A percentile compares a stretch with the other conserved stretches of the same genome.
Evolutionary conservation across 2,888 invertebrate species (phyloP).

Genomic region (Zaprionus bogoriensis): DNA sequence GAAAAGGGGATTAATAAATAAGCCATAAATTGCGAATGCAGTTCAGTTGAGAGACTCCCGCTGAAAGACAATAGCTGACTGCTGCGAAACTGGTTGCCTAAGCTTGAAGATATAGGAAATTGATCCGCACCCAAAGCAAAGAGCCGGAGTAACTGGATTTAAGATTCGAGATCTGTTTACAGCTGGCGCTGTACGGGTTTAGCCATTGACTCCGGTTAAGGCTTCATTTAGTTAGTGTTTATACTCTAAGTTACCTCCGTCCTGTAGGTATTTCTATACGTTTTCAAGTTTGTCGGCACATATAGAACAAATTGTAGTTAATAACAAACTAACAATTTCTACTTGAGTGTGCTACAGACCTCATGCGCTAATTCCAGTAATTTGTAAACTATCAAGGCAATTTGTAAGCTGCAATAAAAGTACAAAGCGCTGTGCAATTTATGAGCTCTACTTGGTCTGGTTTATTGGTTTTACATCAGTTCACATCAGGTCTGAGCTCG

Average conservation of each 20-base stretch:
- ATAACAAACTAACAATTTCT: no score
- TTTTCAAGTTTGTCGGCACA: no score
- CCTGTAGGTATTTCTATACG: no score
- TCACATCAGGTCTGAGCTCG: conserved; percentile 41
- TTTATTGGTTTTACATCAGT: conserved; percentile 42
- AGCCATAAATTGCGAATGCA: neutral
- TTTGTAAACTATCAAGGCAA: no score
- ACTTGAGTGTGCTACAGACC: no score
- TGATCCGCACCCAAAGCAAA: neutral
- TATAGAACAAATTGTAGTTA: no score
- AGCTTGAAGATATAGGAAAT: neutral
- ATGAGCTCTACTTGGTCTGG: conserved; percentile 26
- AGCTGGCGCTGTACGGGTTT: neutral
- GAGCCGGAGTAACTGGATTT: neutral
- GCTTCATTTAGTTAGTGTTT: no score
- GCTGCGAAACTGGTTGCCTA: neutral
- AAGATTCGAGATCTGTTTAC: neutral
- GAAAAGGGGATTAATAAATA: conserved; percentile 1
- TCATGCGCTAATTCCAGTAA: no score
- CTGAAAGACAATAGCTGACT: neutral
- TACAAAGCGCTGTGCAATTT: conserved; percentile 36
- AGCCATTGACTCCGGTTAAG: neutral
- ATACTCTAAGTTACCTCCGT: no score
- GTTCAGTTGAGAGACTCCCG: neutral
- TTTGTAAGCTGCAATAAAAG: neutral